Conservation (phyloP, 2,113 vertebrate genomes). For the Polypterus senegalus region DNA sequence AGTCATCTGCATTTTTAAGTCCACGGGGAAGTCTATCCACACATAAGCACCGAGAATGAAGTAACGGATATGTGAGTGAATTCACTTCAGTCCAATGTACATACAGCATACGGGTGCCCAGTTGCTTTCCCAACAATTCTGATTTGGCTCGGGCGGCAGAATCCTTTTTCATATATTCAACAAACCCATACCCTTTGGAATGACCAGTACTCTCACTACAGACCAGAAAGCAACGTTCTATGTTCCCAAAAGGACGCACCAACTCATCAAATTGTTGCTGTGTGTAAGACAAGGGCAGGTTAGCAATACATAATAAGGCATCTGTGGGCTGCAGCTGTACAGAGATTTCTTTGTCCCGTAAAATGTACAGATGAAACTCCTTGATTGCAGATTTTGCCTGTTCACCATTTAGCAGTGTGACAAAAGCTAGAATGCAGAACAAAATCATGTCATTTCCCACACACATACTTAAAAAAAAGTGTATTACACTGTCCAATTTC, state of each 20-base stretch:
- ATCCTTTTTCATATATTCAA: constrained; percentile 94
- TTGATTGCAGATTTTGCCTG: constrained; percentile 74
- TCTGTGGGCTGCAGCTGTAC: constrained; percentile 86
- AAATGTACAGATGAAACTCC: constrained; percentile 61
- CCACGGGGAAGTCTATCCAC: constrained; percentile 64
- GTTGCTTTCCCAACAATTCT: constrained; percentile 71
- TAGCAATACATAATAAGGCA: constrained; percentile 77
- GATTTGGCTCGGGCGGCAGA: constrained; percentile 80
- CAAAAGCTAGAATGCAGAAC: constrained; percentile 49
- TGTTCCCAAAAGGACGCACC: constrained; percentile 80
- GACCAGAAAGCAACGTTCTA: constrained; percentile 84
- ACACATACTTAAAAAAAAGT: neutral
- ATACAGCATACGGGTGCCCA: constrained; percentile 76
- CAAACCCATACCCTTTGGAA: constrained; percentile 87
- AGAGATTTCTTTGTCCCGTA: constrained; percentile 71
- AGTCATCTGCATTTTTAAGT: constrained; percentile 55
- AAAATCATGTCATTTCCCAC: neutral
- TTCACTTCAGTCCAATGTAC: constrained; percentile 88
- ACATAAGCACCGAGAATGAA: constrained; percentile 76
- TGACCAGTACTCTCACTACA: constrained; percentile 63
- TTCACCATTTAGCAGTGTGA: constrained; percentile 77
- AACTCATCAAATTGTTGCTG: constrained; percentile 86
- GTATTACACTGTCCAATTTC: neutral
- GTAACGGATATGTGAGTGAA: constrained; percentile 58
- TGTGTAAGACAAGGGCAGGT: constrained; percentile 65